Evolutionary conservation across 2,888 invertebrate species (phyloP), one percentile per base, ranked within the genome.

Genomic region (Lasioglossum figueresi): DNA sequence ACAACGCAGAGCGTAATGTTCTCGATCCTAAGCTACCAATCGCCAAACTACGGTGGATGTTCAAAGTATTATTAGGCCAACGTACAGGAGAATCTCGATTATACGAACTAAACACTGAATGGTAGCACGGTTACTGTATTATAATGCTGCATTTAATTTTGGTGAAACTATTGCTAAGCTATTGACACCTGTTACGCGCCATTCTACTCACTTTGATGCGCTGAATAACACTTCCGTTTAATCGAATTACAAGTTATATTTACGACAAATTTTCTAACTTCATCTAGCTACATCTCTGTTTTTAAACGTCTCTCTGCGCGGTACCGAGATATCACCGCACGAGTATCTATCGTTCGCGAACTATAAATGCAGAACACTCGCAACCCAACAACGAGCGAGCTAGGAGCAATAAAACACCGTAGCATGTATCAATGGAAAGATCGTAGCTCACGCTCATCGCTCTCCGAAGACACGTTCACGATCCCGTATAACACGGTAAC

Each of bases 1-100:
- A 77, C 73, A 63, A 52, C 19, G 52, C 40, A 48, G 34, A 56
- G 48, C 66, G 72, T 56, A 37, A 27, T 27, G 45, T 73, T 70
- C 59, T 19, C 31, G 31, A 66, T 63, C 27, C 31, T 23, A 6
- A 23, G 52, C 23, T 52, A 52, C 23, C 52, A 23, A 52, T 52
- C 23, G 52, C 23, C 52, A 1, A 52, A 10, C 52, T 48, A 23
- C 52, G 23, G 23, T 52, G 10, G 10, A 8, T 23, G 52, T 3
- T 52, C 52, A 52, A 52, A 52, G 23, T 52, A 52, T 48, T 48
- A 48, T 23, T 23, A 23, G 23, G 10, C 23, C 3, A n/a, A n/a
- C n/a, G n/a, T 23, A 23, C 52, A 23, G 52, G 0, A 23, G 52
- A 52, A 48, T 19, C 48, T 19, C 48, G 6, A 23, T 52, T 23